Base-by-base conservation (phyloP, 2,797 vertebrate species). In the Ptychadena robeensis region DNA sequence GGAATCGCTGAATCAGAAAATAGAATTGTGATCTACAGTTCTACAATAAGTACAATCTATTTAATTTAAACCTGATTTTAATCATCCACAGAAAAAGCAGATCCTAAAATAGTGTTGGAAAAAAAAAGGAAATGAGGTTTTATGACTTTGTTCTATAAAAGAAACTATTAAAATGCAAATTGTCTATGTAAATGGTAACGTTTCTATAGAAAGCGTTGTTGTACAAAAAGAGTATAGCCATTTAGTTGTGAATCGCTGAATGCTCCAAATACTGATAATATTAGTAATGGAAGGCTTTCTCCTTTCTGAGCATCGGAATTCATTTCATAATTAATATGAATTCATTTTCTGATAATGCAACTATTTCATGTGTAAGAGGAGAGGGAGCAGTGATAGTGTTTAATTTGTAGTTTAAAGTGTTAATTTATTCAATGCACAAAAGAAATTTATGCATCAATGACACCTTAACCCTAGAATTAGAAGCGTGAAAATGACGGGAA, bases 311-410 rank as follows among this genome's bases (percentile, higher is more conserved):
- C 53, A 71, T 83, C 68, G 75, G 61, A 80, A 87, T 79, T 79
- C 69, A 85, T 87, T 86, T 79, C 83, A 79, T 79, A 76, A 87
- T 86, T 83, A 85, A 87, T 86, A 82, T 12, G 27, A 82, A 82
- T 87, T 86, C 72, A 68, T n/a, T 11, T 83, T 86, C 81, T 87
- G 79, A 63, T 80, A 81, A 67, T 40, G 67, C 80, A 38, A 37
- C 74, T 70, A 22, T 73, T 82, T 82, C 82, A 86, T 87, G 83
- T 82, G 72, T 32, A 64, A 74, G 73, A 64, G 72, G 35, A 22
- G 35, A 22, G 22, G 80, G 22, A 27, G 72, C 71, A 27, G 25
- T 28, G 37, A 73, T 67, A 28, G 63, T 28, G 68, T 75, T 81
- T 75, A 38, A 75, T 70, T 74, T 76, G 73, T 76, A 44, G 68